Evolutionary conservation across 1,140 invertebrate genomes (phyloP).

Genomic region (Drosophila melanogaster): DNA sequence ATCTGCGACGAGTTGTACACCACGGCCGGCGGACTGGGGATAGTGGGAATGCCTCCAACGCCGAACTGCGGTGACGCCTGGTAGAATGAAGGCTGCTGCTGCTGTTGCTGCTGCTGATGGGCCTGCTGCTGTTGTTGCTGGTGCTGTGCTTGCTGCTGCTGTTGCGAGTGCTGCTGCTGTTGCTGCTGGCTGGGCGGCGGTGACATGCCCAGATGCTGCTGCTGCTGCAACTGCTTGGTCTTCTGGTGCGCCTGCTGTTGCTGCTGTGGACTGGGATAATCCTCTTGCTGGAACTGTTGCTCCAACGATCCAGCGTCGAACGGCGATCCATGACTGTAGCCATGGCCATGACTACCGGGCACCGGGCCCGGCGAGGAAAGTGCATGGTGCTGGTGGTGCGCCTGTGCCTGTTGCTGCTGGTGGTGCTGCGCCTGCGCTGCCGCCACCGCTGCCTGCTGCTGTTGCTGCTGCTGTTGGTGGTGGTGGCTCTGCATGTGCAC

Average conservation of each 20-base stretch:
- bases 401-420: conserved; percentile 82
- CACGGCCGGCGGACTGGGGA: conserved; percentile 92
- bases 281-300: conserved; percentile 78
- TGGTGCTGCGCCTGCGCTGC: conserved; percentile 84
- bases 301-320: conserved; percentile 73
- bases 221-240: conserved; percentile 66
- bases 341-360: conserved; percentile 51
- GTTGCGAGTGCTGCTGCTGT: conserved; percentile 65
- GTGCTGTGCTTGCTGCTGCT: conserved; percentile 50
- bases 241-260: conserved; percentile 70
- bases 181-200: conserved; percentile 83
- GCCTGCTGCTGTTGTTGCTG: conserved; percentile 48
- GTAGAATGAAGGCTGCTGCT: conserved; percentile 77
- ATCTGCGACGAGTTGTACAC: conserved; percentile 91
- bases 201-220: conserved; percentile 77
- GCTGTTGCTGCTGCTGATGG: conserved; percentile 57
- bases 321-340: conserved; percentile 71
- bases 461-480: conserved; percentile 85
- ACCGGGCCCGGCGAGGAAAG: conserved; percentile 74
- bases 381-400: conserved; percentile 75
- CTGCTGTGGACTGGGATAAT: conserved; percentile 81
- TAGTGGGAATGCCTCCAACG: conserved; percentile 90
- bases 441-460: conserved; percentile 86
- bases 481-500: conserved; percentile 77
- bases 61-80: conserved; percentile 87